Conservation (phyloP, 2,888 invertebrate genomes). For the Ichneumoninae sp. region DNA sequence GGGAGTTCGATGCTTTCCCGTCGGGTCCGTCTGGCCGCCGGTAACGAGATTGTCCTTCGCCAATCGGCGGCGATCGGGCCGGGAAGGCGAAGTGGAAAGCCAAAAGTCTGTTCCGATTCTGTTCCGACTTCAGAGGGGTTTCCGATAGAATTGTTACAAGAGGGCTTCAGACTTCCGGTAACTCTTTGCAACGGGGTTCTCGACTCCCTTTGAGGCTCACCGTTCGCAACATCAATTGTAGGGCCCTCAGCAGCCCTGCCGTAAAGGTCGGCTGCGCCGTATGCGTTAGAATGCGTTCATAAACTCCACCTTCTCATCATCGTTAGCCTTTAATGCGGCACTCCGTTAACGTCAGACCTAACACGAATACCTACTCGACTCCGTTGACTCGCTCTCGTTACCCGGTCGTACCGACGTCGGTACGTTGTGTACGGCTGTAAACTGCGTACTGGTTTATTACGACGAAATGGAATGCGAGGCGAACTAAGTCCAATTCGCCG, state of each 20-base stretch:
- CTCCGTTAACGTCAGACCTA: conserved; percentile 51
- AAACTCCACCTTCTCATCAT: conserved; percentile 25
- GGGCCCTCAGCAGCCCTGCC: too few species aligned
- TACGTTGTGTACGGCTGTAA: neutral
- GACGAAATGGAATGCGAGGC: neutral
- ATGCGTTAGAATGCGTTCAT: conserved; percentile 46
- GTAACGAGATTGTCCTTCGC: conserved; percentile 64
- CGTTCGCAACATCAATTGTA: neutral
- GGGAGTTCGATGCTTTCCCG: neutral
- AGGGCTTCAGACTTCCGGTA: conserved; percentile 18
- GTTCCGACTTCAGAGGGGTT: neutral
- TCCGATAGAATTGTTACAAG: conserved; percentile 33
- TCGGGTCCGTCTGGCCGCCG: conserved; percentile 7
- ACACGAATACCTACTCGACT: conserved; percentile 54
- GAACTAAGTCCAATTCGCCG: conserved; percentile 37
- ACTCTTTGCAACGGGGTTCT: conserved; percentile 10
- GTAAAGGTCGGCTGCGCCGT: neutral
- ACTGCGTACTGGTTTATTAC: neutral
- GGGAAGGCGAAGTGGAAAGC: neutral
- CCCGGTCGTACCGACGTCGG: neutral
- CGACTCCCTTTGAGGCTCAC: conserved; percentile 4
- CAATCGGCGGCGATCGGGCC: neutral
- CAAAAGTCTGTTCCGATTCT: conserved; percentile 11
- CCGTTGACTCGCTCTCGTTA: conserved; percentile 23
- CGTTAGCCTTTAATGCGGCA: conserved; percentile 48